Evolutionary conservation across 2,797 vertebrate species (phyloP).

Genomic region (Poeciliopsis infans): DNA sequence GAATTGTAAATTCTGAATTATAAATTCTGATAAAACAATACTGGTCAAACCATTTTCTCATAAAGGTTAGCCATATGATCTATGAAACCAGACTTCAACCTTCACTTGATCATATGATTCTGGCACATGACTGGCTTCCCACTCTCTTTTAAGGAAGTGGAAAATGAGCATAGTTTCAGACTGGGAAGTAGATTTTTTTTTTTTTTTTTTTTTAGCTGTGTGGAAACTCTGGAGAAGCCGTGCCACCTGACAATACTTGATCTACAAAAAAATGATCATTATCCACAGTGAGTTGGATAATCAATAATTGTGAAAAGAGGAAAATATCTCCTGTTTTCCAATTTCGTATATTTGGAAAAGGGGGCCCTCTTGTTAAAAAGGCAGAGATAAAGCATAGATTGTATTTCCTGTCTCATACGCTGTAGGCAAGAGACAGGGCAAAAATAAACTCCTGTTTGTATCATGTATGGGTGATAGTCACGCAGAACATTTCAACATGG

Average conservation of each 20-base stretch:
- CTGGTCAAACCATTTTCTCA: background rate
- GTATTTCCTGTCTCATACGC: background rate
- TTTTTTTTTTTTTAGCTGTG: conserved; percentile 29
- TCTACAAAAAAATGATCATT: background rate
- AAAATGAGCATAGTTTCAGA: conserved; percentile 67
- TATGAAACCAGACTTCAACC: conserved; percentile 9
- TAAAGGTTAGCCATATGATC: conserved; percentile 6
- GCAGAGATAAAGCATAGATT: background rate
- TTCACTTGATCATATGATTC: conserved; percentile 77
- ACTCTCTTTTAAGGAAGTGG: conserved; percentile 73
- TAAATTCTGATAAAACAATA: background rate
- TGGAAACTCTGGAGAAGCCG: conserved; percentile 26
- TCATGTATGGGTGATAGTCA: conserved; percentile 42
- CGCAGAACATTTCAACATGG: conserved; percentile 23
- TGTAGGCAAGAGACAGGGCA: background rate
- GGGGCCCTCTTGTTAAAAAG: background rate
- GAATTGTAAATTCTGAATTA: background rate
- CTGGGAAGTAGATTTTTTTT: conserved; percentile 56
- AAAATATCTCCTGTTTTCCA: background rate
- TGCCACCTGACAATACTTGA: background rate
- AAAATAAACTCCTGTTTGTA: conserved; percentile 41
- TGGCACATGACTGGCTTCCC: conserved; percentile 72
- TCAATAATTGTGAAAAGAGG: background rate
- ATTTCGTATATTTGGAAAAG: background rate
- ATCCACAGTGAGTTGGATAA: background rate